phyloP scores from a whole-genome alignment of 2,797 vertebrate genomes.

The Nannoperca australis region DNA sequence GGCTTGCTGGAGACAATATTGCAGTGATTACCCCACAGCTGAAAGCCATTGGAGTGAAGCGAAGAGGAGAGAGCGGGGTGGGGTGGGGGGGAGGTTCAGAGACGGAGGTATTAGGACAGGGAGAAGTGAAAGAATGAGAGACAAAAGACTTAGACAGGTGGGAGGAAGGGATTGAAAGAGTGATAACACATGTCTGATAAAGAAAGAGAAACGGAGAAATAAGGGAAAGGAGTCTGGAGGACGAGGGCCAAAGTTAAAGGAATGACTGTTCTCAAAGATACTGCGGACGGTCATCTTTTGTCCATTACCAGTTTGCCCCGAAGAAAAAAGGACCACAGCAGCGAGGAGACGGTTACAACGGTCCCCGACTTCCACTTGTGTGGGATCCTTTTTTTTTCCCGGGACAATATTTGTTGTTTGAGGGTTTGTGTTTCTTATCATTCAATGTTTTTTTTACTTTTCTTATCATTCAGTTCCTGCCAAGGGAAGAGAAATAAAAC shows the following conservation, averaged over 20 bases:
- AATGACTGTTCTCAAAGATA: conserved; percentile 17
- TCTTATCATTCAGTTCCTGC: conserved; percentile 55
- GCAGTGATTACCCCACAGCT: conserved; percentile 82
- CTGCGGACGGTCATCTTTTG: conserved; percentile 36
- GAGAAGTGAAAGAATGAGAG: conserved; percentile 35
- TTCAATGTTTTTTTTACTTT: too few relatives aligned
- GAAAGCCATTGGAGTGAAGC: conserved; percentile 79
- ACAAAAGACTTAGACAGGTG: conserved; percentile 14
- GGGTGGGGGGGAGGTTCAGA: conserved; percentile 32
- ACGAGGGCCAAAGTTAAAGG: conserved; percentile 39
- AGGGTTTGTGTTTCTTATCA: conserved; percentile 60
- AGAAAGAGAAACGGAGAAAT: neutral
- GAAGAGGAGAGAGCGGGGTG: conserved; percentile 60
- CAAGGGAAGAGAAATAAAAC: conserved; percentile 49
- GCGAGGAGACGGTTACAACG: conserved; percentile 39
- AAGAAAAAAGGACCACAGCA: conserved; percentile 52
- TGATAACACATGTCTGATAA: conserved; percentile 11
- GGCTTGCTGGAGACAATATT: conserved; percentile 65
- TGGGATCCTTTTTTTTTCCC: conserved; percentile 18
- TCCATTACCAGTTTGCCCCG: conserved; percentile 39
- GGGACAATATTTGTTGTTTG: conserved; percentile 62
- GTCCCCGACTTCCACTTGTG: conserved; percentile 48
- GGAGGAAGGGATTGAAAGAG: conserved; percentile 20
- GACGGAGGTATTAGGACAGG: conserved; percentile 40
- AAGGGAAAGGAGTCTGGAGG: conserved; percentile 27